phyloP scores from a whole-genome alignment of 2,888 invertebrate genomes.

The Muschampia plurimacula region DNA sequence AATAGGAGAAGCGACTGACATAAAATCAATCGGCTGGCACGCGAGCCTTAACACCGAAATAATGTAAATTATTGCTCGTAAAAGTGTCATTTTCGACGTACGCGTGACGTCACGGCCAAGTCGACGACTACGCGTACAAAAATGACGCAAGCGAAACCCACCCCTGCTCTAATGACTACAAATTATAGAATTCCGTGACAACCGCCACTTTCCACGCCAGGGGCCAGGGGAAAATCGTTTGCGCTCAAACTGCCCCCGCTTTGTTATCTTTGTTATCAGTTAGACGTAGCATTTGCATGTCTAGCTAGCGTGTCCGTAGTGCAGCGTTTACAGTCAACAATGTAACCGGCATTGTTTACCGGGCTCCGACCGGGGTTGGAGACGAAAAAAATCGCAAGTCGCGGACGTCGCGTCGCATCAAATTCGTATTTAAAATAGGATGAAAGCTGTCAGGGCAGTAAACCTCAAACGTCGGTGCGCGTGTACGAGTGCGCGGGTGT shows the following conservation, averaged over 20 bases:
- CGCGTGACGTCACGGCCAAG: constrained; percentile 75
- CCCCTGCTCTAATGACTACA: constrained; percentile 42
- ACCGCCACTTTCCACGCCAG: constrained; percentile 31
- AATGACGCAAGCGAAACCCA: constrained; percentile 53
- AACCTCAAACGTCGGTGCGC: constrained; percentile 70
- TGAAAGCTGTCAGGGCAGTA: constrained; percentile 83
- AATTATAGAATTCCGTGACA: constrained; percentile 34
- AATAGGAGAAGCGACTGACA: constrained; percentile 81
- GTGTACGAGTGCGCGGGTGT: constrained; percentile 56
- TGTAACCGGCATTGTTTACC: constrained; percentile 16
- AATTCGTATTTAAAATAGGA: constrained; percentile 81
- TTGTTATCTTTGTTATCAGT: constrained; percentile 76
- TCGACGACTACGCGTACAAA: constrained; percentile 39
- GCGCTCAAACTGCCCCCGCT: constrained; percentile 64
- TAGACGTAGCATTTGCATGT: constrained; percentile 68
- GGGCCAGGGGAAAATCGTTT: constrained; percentile 66
- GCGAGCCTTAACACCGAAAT: constrained; percentile 82
- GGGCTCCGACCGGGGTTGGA: not conserved
- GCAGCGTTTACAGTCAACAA: constrained; percentile 19
- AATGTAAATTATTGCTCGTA: constrained; percentile 85
- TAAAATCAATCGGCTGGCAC: constrained; percentile 84
- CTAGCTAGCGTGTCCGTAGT: constrained; percentile 38
- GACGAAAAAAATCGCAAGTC: constrained; percentile 40
- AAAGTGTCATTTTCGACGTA: constrained; percentile 84
- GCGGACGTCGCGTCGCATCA: constrained; percentile 69